Base-by-base conservation (phyloP, 1,140 invertebrate species). In the Apis laboriosa region DNA sequence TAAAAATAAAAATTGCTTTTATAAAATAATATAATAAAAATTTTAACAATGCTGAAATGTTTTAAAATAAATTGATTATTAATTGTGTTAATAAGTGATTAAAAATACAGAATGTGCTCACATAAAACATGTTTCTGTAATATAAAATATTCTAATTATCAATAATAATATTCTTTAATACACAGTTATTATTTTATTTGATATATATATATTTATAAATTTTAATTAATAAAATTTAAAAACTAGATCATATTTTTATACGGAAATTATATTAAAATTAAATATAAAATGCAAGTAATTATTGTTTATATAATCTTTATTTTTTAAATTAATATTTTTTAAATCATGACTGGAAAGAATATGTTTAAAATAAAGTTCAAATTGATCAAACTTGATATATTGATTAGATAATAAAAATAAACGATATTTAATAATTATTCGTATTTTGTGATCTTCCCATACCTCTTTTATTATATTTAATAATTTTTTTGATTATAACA, bases 1-100 rank as follows among this genome's bases (percentile, higher is more conserved):
- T 70, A 51, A 9, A 66, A 60, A 4, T 56, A 80, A 63, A 51
- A 56, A 75, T 72, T 63, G 28, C 19, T 74, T n/a, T 58, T 67
- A 73, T 2, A 63, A 53, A 85, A 68, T 60, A 68, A 66, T 76
- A 75, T 63, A 55, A 64, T 78, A 78, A 63, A 58, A 73, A 64
- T 67, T 84, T 77, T 73, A 78, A 43, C 63, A 89, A 89, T 86
- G 58, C 66, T 76, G 63, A 89, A 80, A 77, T 80, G 73, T 86
- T 90, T 75, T 83, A 68, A 72, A 77, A 75, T 79, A 55, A 66
- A 85, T 85, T 80, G 61, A 77, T 1, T 34, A 85, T 19, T 63
- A 70, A 74, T 53, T 86, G 61, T 28, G 49, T 88, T 63, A 85
- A 72, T 83, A 43, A 81, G 67, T 83, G 66, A 86, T 77, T 63